Conservation (phyloP, 35 echinoderm and acorn worm genomes). For the Holothuria glaberrima region DNA sequence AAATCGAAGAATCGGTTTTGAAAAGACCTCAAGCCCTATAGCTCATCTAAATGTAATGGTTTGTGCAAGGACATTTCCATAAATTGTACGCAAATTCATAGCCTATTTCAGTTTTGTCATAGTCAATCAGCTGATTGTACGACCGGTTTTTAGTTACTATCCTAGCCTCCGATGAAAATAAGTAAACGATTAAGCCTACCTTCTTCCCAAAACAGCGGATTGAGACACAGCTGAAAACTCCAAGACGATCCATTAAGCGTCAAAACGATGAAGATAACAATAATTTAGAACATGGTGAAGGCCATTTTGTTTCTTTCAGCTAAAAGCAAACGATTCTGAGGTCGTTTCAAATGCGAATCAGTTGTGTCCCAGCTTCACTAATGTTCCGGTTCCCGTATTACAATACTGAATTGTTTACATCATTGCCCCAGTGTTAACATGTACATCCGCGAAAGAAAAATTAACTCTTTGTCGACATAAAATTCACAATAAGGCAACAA, state of each 20-base stretch:
- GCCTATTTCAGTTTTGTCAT: too few relatives aligned
- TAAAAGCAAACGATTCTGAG: conserved; percentile 30
- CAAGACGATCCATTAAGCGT: conserved; percentile 58
- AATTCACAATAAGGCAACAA: too few relatives aligned
- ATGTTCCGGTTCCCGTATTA: not conserved
- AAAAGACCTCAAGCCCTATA: too few relatives aligned
- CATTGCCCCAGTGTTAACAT: too few relatives aligned
- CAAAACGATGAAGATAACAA: conserved; percentile 59
- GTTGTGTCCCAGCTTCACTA: too few relatives aligned
- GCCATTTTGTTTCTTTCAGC: conserved; percentile 24
- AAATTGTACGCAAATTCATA: too few relatives aligned
- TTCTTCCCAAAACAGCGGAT: conserved; percentile 60
- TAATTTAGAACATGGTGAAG: conserved; percentile 40
- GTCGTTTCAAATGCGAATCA: not conserved
- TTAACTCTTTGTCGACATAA: not conserved
- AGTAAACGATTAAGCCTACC: conserved; percentile 1
- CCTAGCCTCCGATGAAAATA: not conserved
- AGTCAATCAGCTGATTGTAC: conserved; percentile 24
- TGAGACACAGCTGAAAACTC: conserved; percentile 44
- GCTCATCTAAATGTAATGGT: too few relatives aligned
- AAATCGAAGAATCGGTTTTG: too few relatives aligned
- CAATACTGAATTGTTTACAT: conserved; percentile 12
- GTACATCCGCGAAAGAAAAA: not conserved
- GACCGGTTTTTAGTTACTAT: not conserved
- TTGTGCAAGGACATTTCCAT: too few relatives aligned